phyloP scores from a whole-genome alignment of 2,797 vertebrate genomes.

The Sebastes taczanowskii region DNA sequence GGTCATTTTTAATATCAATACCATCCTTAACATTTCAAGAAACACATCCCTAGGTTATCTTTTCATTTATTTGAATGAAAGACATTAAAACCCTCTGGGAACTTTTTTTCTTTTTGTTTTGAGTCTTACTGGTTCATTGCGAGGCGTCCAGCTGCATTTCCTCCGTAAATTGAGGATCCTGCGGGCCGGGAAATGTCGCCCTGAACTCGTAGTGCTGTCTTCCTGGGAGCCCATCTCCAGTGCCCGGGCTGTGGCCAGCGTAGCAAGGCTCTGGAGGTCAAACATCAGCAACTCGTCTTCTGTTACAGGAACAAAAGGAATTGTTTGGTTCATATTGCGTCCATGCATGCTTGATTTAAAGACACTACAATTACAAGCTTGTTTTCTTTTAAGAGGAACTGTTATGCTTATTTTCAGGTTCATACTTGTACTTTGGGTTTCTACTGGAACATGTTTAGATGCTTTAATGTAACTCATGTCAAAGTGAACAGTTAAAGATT shows the following conservation, averaged over 20 bases:
- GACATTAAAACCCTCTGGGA: not conserved
- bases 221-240: constrained; percentile 85
- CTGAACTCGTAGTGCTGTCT: constrained; percentile 57
- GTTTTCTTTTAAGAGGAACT: too few relatives aligned
- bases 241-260: constrained; percentile 91
- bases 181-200: constrained; percentile 76
- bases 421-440: too few relatives aligned
- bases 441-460: too few relatives aligned
- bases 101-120: not conserved
- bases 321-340: not conserved
- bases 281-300: constrained; percentile 89
- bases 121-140: constrained; percentile 90
- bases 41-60: not conserved
- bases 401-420: too few relatives aligned
- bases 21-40: not conserved
- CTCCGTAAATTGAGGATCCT: constrained; percentile 88
- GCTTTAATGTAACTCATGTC: not conserved
- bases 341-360: not conserved
- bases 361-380: not conserved
- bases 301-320: constrained; percentile 22
- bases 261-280: constrained; percentile 93
- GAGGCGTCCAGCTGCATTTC: constrained; percentile 94
- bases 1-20: not conserved
- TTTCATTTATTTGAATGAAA: not conserved
- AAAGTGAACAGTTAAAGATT: not conserved